Percentiles rank a stretch among this genome's conserved stretches.
phyloP scores from a whole-genome alignment of 2,113 vertebrate genomes.

The Mus musculus region GRCm39 chr4:28111001-28111500 shows the following conservation, averaged over 20 bases:
- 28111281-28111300: rapidly evolving
- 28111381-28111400: not conserved
- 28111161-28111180: not conserved
- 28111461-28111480: not conserved
- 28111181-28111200: not conserved
- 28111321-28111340: not conserved
- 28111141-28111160: not conserved
- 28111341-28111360: not conserved
- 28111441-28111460: not conserved
- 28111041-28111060: not conserved
- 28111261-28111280: not conserved
- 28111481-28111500: not conserved
- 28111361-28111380: not conserved
- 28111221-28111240: not conserved
- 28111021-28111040: too few species aligned
- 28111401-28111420: not conserved
- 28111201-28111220: not conserved
- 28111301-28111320: not conserved
- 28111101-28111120: not conserved
- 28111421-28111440: not conserved
- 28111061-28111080: not conserved
- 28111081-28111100: not conserved
- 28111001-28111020: not conserved
- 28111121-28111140: not conserved
- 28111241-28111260: not conserved